Conservation (phyloP, 2,113 vertebrate species). For the Indicator maculatus region DNA sequence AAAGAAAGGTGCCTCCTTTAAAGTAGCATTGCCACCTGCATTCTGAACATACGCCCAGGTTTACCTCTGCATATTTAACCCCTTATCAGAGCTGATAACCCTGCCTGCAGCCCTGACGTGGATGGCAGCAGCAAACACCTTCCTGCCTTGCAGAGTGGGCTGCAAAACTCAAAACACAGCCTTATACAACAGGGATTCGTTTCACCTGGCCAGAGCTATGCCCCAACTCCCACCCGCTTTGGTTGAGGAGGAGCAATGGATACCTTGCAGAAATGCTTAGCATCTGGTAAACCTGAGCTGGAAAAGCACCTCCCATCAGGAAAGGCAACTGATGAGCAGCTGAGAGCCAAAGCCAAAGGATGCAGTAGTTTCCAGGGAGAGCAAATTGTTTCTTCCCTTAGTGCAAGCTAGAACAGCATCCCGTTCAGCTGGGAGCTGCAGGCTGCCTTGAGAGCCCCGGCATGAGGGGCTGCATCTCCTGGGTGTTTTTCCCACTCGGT, state of each 20-base stretch:
- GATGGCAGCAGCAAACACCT: background rate
- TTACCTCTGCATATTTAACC: slow-evolving; percentile 22
- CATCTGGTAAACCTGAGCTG: background rate
- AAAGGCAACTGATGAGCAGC: background rate
- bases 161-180: background rate
- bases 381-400: slow-evolving; percentile 4
- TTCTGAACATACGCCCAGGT: slow-evolving; percentile 24
- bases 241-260: background rate
- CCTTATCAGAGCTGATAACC: slow-evolving; percentile 5
- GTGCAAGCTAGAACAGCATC: background rate
- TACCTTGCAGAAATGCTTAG: background rate
- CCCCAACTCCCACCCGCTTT: background rate
- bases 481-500: slow-evolving; percentile 19
- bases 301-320: background rate
- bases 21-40: slow-evolving; percentile 27
- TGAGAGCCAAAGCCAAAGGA: background rate
- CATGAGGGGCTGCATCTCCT: background rate
- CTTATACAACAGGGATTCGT: background rate
- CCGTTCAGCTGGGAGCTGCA: background rate
- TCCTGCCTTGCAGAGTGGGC: background rate
- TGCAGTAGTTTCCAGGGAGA: slow-evolving; percentile 7
- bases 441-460: background rate
- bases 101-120: background rate
- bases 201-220: background rate
- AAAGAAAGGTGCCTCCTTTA: slow-evolving; percentile 47